These are phyloP conservation scores for Liparis tanakae DNA, from an alignment of 2,797 vertebrate species.

Conservation along the genomic window DNA sequence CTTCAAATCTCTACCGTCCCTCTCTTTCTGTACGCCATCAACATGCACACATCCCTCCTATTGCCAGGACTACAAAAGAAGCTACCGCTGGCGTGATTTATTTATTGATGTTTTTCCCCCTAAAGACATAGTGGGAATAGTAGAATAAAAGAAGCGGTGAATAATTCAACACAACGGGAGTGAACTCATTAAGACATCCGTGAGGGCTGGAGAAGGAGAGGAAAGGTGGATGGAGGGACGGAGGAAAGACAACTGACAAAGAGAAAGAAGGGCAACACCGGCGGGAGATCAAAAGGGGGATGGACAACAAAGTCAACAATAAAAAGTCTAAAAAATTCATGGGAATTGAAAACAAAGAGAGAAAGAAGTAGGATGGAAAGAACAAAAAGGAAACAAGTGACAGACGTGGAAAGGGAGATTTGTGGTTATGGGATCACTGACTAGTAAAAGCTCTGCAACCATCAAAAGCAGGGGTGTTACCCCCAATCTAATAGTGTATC, in stretches of 20 bases:
- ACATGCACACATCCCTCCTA: slow-evolving; percentile 26
- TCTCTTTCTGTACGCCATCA: slow-evolving; percentile 26
- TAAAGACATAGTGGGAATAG: slow-evolving; percentile 77
- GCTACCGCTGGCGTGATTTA: slow-evolving; percentile 74
- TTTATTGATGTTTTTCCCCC: slow-evolving; percentile 82
- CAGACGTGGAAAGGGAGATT: slow-evolving; percentile 17
- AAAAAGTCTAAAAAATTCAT: slow-evolving; percentile 69
- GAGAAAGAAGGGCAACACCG: slow-evolving; percentile 55
- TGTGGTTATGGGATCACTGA: slow-evolving; percentile 34
- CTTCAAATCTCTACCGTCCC: slow-evolving; percentile 2
- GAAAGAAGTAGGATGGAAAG: not conserved
- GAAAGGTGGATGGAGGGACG: slow-evolving; percentile 47
- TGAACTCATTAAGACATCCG: slow-evolving; percentile 78
- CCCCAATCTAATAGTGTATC: slow-evolving; percentile 59
- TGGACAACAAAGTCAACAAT: slow-evolving; percentile 46
- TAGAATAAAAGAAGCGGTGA: slow-evolving; percentile 77
- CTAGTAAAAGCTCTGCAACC: slow-evolving; percentile 54
- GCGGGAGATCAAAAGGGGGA: slow-evolving; percentile 54
- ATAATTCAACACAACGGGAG: slow-evolving; percentile 81
- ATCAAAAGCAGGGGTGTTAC: slow-evolving; percentile 56
- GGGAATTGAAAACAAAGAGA: slow-evolving; percentile 24
- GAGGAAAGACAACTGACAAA: slow-evolving; percentile 46
- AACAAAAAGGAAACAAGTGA: slow-evolving; percentile 15
- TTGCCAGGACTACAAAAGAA: slow-evolving; percentile 54
- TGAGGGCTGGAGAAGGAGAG: slow-evolving; percentile 39